phyloP scores from a whole-genome alignment of 1,140 invertebrate species.

The Drepana arcuata region DNA sequence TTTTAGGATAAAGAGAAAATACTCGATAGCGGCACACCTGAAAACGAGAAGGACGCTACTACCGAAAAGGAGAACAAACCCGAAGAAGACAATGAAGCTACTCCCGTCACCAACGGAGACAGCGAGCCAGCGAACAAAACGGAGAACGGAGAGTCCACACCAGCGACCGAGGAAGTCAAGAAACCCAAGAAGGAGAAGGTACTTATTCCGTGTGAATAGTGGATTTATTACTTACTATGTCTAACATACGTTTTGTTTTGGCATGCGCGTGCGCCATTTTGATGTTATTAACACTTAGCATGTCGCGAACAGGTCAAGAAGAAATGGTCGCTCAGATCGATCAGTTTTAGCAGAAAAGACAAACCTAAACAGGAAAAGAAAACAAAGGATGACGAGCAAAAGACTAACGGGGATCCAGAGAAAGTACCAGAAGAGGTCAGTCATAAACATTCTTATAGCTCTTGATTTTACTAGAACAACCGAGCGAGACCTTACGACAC shows the following conservation, averaged over 20 bases:
- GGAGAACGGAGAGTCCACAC: conserved; percentile 73
- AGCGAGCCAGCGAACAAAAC: conserved; percentile 65
- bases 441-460: no score
- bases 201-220: not conserved
- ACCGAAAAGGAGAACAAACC: conserved; percentile 75
- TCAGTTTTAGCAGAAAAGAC: conserved; percentile 88
- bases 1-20: conserved; percentile 77
- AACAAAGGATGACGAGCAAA: conserved; percentile 68
- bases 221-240: not conserved
- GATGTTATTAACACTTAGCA: conserved; percentile 23
- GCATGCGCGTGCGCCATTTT: conserved; percentile 9
- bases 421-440: conserved; percentile 71
- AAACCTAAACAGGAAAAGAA: conserved; percentile 84
- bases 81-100: conserved; percentile 33
- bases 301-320: conserved; percentile 77
- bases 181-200: conserved; percentile 87
- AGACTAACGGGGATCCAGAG: conserved; percentile 67
- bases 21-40: conserved; percentile 75
- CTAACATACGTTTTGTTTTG: conserved; percentile 6
- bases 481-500: no score
- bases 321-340: conserved; percentile 89
- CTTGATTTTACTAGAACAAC: no score
- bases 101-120: conserved; percentile 50
- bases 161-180: conserved; percentile 78
- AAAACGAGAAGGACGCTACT: conserved; percentile 78